Base-by-base conservation (phyloP, 2,113 vertebrate species). In the Strigops habroptila region DNA sequence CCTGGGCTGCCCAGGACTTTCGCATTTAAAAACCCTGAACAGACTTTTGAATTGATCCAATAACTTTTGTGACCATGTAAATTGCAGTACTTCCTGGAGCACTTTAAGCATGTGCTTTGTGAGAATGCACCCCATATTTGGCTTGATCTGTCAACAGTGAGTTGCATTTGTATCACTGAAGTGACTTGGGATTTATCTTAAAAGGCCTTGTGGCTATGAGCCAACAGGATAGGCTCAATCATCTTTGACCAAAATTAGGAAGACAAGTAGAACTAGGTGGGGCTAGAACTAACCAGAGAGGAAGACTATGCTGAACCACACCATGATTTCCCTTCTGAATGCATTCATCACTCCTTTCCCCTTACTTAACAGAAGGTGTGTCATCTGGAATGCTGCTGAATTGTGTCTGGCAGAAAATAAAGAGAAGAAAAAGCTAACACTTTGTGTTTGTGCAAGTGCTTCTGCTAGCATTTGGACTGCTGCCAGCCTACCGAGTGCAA, bases 311-410 rank as follows among this genome's bases (percentile, higher is more conserved):
- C n/a, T 84, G 19, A 89, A 52, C 30, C 44, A n/a, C 17, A 16
- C n/a, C 46, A 64, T 0, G 0, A n/a, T 22, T 76, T 84, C 27
- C 35, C 39, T 81, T 71, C 80, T 73, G 52, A 76, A 86, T 30
- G 53, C 33, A 75, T 92, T 24, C 27, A 82, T 69, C 73, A 71
- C n/a, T 84, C 39, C 24, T 67, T 78, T 73, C 18, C 19, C 41
- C 23, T 92, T 90, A 78, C 44, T 94, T 93, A 95, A 93, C 57
- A 89, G 93, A 87, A 91, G 77, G 65, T 2, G 4, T 16, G 23
- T 84, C 60, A 91, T 69, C 86, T 76, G 81, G 92, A 92, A 94
- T 23, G n/a, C 53, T 59, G 74, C 35, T 79, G 77, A 91, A 87
- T 52, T 88, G 68, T 75, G 57, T 41, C 83, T 92, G 53, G 62